Base-by-base conservation (phyloP, 2,113 vertebrate species). In the Sinocyclocheilus anshuiensis region DNA sequence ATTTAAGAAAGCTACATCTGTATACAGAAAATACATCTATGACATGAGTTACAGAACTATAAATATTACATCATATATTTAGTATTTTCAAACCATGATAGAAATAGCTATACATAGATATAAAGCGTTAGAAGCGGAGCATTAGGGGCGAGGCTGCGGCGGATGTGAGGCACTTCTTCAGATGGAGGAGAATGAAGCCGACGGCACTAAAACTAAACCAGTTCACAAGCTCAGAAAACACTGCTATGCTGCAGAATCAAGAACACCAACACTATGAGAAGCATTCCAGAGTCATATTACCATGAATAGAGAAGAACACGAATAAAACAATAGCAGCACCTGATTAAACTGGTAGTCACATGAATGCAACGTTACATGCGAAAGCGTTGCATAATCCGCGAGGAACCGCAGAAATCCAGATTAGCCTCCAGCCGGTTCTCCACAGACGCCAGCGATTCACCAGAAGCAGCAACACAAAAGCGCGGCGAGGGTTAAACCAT, bases 101-200 rank as follows among this genome's bases (percentile, higher is more conserved):
- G 90, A 95, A 95, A 93, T 94, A 93, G 91, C 93, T 91, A 94
- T 90, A 91, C 86, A 86, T 90, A 26, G 36, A 92, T 93, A 94
- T 90, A 93, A 94, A 94, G 91, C 92, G 92, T 93, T 89, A 92
- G 91, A 96, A 94, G 92, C 91, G 90, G 94, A 95, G 48, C 50
- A 15, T 16, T 53, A 53, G 2, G 93, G 95, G 94, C 94, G 94
- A 24, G 93, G 96, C 94, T 93, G 93, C 92, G 95, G 96, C 95
- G 94, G 94, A 97, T 95, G 93, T 96, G 96, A 99, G 97, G 97
- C 97, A 99, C 97, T 98, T 97, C 92, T 96, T 95, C 91, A 95
- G 95, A 61, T n/a, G 95, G 96, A 93, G 93, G 93, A 95, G 94
- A 92, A 93, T 93, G 92, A 96, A 96, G 92, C 90, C 48, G 85